These are phyloP conservation scores for Trialeurodes vaporariorum DNA, from an alignment of 1,140 invertebrate species.

Conservation along the genomic window DNA sequence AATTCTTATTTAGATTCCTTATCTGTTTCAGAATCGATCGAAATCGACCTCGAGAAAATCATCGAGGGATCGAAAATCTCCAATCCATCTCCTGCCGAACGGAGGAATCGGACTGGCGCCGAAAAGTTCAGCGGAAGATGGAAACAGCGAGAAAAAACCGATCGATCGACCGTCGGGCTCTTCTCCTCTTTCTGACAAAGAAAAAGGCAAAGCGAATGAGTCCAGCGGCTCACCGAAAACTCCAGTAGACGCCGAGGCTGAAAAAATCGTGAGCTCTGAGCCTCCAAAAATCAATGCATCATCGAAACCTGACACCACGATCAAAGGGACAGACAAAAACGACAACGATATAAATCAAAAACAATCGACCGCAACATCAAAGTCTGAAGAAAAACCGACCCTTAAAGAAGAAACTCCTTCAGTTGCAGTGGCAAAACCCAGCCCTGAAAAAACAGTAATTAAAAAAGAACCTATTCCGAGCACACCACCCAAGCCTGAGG, in stretches of 20 bases:
- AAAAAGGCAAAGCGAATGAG: neutral
- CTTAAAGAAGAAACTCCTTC: too few relatives aligned
- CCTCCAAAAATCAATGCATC: too few relatives aligned
- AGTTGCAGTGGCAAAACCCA: too few relatives aligned
- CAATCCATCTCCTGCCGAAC: neutral
- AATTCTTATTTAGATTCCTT: too few relatives aligned
- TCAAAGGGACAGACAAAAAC: neutral
- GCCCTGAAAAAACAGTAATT: too few relatives aligned
- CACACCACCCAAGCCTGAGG: too few relatives aligned
- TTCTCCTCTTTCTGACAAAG: neutral
- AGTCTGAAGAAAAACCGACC: too few relatives aligned
- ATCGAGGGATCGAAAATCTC: neutral
- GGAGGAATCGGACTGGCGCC: neutral
- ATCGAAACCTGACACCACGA: too few relatives aligned
- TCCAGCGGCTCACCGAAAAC: neutral
- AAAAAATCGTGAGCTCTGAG: too few relatives aligned
- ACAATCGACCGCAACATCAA: too few relatives aligned
- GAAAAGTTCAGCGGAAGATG: neutral
- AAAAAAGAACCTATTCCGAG: too few relatives aligned
- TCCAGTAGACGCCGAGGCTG: neutral
- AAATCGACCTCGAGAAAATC: neutral
- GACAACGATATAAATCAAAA: neutral
- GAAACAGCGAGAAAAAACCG: neutral
- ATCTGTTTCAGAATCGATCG: neutral
- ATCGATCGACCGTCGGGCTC: neutral